Percentiles rank a stretch among this genome's conserved stretches.
Conservation (phyloP, 2,888 invertebrate species). For the Molorchus minor region DNA sequence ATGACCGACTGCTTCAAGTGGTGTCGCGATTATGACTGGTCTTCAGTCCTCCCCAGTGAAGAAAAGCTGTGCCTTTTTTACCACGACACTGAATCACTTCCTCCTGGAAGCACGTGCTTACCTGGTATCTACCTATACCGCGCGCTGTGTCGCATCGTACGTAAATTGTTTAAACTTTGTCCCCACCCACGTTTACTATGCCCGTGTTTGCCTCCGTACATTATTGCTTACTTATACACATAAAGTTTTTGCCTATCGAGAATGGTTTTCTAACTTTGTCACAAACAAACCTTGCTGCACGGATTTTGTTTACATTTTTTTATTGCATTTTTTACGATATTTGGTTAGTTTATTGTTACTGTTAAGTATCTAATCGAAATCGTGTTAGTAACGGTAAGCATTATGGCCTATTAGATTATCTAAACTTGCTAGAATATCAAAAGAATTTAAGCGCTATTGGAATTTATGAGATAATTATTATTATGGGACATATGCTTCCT, state of each 20-base stretch:
- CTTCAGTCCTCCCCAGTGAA: slow-evolving; percentile 17
- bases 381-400: not conserved
- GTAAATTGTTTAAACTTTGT: slow-evolving; percentile 44
- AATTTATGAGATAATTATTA: no score
- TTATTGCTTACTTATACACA: not conserved
- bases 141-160: slow-evolving; percentile 31
- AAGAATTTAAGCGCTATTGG: not conserved
- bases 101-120: slow-evolving; percentile 57
- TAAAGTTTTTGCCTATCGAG: not conserved
- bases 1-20: slow-evolving; percentile 33
- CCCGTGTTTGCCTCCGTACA: slow-evolving; percentile 8
- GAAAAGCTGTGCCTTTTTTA: slow-evolving; percentile 40
- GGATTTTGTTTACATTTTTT: slow-evolving; percentile 15
- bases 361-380: slow-evolving; percentile 2
- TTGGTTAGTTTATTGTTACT: slow-evolving; percentile 11
- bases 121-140: slow-evolving; percentile 43
- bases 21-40: slow-evolving; percentile 41
- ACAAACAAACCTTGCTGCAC: slow-evolving; percentile 19
- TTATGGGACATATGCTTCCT: no score
- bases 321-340: slow-evolving; percentile 17
- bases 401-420: no score
- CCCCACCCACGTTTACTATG: slow-evolving; percentile 39
- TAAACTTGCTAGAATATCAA: not conserved
- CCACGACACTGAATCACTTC: slow-evolving; percentile 54
- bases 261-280: slow-evolving; percentile 3